Evolutionary conservation across 2,888 invertebrate species (phyloP), one percentile per base, ranked within the genome.

Genomic region (Nasonia oneida): DNA sequence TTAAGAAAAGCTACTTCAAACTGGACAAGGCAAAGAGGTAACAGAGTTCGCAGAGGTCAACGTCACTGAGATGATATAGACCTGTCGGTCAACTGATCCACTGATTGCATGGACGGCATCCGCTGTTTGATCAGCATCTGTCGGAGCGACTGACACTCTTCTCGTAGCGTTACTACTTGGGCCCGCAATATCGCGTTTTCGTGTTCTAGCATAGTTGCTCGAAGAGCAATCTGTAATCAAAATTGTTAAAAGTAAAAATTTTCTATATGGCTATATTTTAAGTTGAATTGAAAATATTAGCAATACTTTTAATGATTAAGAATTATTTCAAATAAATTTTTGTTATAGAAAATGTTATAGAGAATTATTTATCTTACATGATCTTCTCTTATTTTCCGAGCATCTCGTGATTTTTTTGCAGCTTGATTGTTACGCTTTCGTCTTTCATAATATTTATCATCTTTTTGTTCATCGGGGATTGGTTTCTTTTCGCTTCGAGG

Each of bases 381-480:
- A 93, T 98, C 98, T 92, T 98, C 98, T 47, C 98, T 94, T 77
- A 97, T 95, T 93, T 98, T 96, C 39, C 98, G 94, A 0, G 98
- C 97, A 92, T 98, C 98, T 47, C 98, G 94, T 0, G 98, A 98
- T 93, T 98, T 98, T 93, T 98, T 98, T 0, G 98, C 98, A 0
- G 98, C 98, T 91, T 97, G 96, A 93, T 98, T 98, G 93, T 98
- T 98, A 12, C 98, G 94, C 91, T 97, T 96, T 86, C 98, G 94
- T 73, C 98, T 94, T 93, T 98, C 98, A 92, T 96, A 98, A 93
- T 98, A 98, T 93, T 97, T 98, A 87, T 96, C 97, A 90, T 98
- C 98, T 91, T 98, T 98, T 91, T 97, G 95, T 77, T 97, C 97
- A 0, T 96, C 95, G 0, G 98, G 98, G 81, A 98, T 98, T 0